Percentiles rank a stretch among this genome's conserved stretches.
Conservation (phyloP, 2,888 invertebrate species). For the Mamestra brassicae region DNA sequence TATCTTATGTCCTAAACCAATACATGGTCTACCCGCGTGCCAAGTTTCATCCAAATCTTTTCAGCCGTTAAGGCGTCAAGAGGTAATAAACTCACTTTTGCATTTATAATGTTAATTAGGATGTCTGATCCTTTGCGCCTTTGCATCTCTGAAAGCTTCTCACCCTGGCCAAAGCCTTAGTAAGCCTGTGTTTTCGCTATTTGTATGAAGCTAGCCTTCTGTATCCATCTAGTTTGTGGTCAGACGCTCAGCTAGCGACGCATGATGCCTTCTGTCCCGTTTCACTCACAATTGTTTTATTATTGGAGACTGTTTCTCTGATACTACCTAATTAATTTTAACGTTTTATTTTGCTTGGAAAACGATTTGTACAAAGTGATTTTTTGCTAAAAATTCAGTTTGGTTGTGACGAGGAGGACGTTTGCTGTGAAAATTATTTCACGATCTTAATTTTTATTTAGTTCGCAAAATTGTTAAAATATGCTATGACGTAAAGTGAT, state of each 20-base stretch:
- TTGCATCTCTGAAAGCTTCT: background rate
- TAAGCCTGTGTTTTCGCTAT: background rate
- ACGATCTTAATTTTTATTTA: background rate
- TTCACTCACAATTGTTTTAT: constrained; percentile 27
- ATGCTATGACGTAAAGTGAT: too few species aligned
- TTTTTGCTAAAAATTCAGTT: background rate
- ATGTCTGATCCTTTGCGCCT: background rate
- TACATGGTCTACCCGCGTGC: too few species aligned
- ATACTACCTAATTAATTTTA: background rate
- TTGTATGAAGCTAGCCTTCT: background rate
- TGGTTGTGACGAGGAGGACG: too few species aligned
- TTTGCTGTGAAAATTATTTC: background rate
- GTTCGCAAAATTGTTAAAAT: too few species aligned
- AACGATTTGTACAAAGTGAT: background rate
- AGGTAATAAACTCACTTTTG: too few species aligned
- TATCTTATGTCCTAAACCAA: too few species aligned
- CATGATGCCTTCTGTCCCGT: constrained; percentile 12
- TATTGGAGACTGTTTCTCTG: constrained; percentile 9
- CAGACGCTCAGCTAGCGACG: constrained; percentile 3
- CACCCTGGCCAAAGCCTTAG: background rate
- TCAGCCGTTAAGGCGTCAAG: too few species aligned
- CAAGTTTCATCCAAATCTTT: too few species aligned
- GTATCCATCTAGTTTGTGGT: background rate
- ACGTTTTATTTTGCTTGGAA: background rate
- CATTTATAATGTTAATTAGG: too few species aligned